Evolutionary conservation across 92 coral and sea anemone genomes (phyloP), one percentile per base, ranked within the genome.

Genomic region (Palythoa heliodiscus): DNA sequence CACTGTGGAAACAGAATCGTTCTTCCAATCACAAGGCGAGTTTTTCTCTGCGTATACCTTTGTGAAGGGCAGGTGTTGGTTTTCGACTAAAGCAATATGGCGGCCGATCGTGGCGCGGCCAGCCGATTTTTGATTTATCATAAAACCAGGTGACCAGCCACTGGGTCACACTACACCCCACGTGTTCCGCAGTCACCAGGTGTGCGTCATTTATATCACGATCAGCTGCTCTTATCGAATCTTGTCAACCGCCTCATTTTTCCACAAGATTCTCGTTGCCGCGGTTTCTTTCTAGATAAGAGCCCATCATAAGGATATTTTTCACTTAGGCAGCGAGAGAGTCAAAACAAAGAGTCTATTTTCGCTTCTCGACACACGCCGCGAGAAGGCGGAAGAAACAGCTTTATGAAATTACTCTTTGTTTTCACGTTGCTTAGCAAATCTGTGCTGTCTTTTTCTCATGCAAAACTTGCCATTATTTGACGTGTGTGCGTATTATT

Each of bases 161-260:
- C 75, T 72, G 89, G 92, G 89, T 91, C 94, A 87, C 91, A 87
- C 88, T 89, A 84, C 85, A 73, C 55, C 87, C 95, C 98, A 94
- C 98, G 98, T 94, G 98, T 95, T 87, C 83, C 83, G 91, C 78
- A 90, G 88, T 89, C 85, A 83, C 98, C 98, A 94, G 98, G 93
- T 94, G 98, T 88, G 84, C 92, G 95, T 89, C 95, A 90, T 90
- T 94, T 92, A 92, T 61, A 74, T 54, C 52, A 43, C 75, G 71
- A 72, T 77, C 89, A 86, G 87, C 86, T 80, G 84, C 84, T 80
- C 84, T 80, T 80, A 80, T 80, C 84, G 50, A 6, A 48, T 66
- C 25, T 47, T 58, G 73, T 25, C 58, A 48, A 68, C 84, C 84
- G 64, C 58, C 35, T 80, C 93, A 87, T 94, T 92, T 91, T 92